Percentiles rank a stretch among this genome's conserved stretches.
phyloP scores from a whole-genome alignment of 2,888 invertebrate species.

The Glyphotaelius pellucidus region DNA sequence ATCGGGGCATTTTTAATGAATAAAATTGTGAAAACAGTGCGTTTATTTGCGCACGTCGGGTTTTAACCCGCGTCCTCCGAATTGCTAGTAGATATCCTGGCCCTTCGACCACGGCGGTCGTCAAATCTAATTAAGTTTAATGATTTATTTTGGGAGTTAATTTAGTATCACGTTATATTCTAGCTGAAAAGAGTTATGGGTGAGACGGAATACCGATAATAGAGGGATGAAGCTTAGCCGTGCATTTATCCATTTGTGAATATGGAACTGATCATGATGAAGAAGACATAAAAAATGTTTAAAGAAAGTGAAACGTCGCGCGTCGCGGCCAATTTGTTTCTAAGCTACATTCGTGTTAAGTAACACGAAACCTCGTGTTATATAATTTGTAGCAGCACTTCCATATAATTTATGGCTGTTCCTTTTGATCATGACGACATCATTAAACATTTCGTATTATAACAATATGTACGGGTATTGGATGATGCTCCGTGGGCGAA shows the following conservation, averaged over 20 bases:
- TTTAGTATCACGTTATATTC: no score
- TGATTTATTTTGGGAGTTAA: no score
- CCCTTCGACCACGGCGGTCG: no score
- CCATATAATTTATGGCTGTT: not conserved
- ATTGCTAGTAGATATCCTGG: no score
- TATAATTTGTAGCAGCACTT: not conserved
- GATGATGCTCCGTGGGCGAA: slow-evolving; percentile 13
- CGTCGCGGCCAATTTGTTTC: not conserved
- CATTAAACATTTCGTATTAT: slow-evolving; percentile 2
- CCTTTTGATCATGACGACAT: slow-evolving; percentile 2
- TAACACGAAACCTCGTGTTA: not conserved
- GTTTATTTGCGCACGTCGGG: no score
- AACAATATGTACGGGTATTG: not conserved
- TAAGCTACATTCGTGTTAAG: not conserved
- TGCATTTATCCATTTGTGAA: not conserved
- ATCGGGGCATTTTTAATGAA: no score
- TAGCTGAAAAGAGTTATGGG: no score
- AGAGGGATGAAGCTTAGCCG: not conserved
- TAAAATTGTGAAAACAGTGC: no score
- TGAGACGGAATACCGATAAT: not conserved
- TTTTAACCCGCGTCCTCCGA: no score
- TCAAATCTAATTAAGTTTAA: no score
- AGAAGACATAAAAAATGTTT: not conserved
- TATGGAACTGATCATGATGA: not conserved
- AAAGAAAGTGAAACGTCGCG: not conserved